Percentiles rank a stretch among this genome's conserved stretches.
Evolutionary conservation across 2,113 vertebrate genomes (phyloP).

Genomic region (Malurus elegans): DNA sequence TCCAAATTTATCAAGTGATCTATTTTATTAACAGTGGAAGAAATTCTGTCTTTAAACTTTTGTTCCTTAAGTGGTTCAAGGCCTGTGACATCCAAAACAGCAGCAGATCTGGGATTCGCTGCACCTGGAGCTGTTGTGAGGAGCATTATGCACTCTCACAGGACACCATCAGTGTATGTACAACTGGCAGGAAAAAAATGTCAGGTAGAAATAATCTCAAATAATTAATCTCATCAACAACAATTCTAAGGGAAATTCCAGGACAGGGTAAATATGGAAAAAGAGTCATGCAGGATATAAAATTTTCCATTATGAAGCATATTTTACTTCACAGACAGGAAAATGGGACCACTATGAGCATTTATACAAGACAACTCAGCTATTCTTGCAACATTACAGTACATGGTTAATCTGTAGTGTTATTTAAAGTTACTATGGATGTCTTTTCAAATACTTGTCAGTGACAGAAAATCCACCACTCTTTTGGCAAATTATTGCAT

Average conservation of each 20-base stretch:
- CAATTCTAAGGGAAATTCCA: background rate
- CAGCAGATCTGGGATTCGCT: background rate
- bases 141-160: rapidly evolving
- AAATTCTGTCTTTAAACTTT: background rate
- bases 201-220: background rate
- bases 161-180: background rate
- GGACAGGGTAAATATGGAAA: background rate
- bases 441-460: background rate
- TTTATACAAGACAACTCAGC: background rate
- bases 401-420: background rate
- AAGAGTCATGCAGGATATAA: background rate
- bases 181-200: background rate
- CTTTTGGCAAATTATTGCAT: background rate
- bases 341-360: background rate
- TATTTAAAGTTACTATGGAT: background rate
- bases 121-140: background rate
- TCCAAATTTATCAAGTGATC: background rate
- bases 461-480: background rate
- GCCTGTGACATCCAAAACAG: background rate
- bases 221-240: background rate
- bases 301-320: background rate
- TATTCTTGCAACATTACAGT: background rate
- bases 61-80: background rate
- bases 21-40: background rate
- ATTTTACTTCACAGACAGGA: background rate